Base-by-base conservation (phyloP, 2,113 vertebrate genomes). In the Dipodomys stephensi region DNA sequence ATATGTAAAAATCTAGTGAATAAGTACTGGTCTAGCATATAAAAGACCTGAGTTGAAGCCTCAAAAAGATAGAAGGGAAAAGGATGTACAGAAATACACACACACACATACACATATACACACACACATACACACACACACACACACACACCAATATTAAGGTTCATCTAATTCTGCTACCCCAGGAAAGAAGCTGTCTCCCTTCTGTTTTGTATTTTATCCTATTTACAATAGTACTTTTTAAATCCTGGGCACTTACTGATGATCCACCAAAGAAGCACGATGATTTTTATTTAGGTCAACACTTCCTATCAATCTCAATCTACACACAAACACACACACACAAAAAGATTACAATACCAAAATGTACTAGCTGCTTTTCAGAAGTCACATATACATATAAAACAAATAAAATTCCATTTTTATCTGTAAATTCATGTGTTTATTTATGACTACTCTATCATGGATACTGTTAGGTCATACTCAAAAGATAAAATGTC, bases 361-460 rank as follows among this genome's bases (percentile, higher is more conserved):
- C 62, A 89, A 32, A 46, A 23, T 65, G 62, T 27, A 90, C 0
- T 23, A 74, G 32, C 1, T 84, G 44, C 90, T 90, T 91, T 95
- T 62, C 18, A 60, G 87, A 82, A 85, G 65, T 83, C 0, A 94
- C 35, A 71, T 18, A 91, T 13, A 9, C 12, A 53, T 11, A 57
- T 57, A 57, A 13, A 30, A 80, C 13, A 95, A 83, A 89, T 90
- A 13, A 67, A 53, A 67, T 74, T 83, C 60, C 64, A 5, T n/a
- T 93, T 74, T 87, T 68, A 53, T 72, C 35, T 95, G 13, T 73
- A 86, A 92, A 76, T 53, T 94, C 65, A 85, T 46, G 71, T 64
- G n/a, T 44, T 6, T 77, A 27, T 69, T 13, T 73, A 30, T 77
- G 35, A 92, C 69, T 93, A 91, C 0, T 1, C 93, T 8, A n/a